Conservation (phyloP, 2,797 vertebrate species). For the Sebastes vulpes region DNA sequence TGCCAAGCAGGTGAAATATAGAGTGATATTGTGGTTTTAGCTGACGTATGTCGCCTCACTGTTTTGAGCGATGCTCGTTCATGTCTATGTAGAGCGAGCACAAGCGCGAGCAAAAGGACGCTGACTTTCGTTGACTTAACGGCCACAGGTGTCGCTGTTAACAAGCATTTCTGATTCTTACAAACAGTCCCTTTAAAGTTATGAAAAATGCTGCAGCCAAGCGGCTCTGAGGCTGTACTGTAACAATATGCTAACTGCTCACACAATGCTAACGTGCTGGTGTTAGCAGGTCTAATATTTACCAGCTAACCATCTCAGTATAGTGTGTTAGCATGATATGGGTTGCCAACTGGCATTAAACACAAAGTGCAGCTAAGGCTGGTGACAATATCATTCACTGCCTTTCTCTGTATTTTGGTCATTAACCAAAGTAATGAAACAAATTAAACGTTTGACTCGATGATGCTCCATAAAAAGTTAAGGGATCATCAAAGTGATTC, state of each 20-base stretch:
- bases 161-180: too few species aligned
- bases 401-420: neutral
- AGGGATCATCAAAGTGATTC: neutral
- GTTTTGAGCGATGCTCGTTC: too few species aligned
- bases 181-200: neutral
- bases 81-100: too few species aligned
- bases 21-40: too few species aligned
- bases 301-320: neutral
- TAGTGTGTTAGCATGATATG: neutral
- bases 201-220: neutral
- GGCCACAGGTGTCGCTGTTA: too few species aligned
- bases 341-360: neutral
- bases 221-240: neutral
- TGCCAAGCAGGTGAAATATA: too few species aligned
- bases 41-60: too few species aligned
- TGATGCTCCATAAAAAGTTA: neutral
- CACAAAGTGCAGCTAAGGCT: neutral
- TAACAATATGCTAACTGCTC: neutral
- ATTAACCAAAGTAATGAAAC: neutral
- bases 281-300: neutral
- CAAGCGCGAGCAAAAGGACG: too few species aligned
- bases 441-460: neutral
- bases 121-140: too few species aligned
- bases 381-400: too few species aligned
- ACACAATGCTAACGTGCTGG: neutral